Conservation (phyloP, 2,888 invertebrate species). For the Sycophila texana region DNA sequence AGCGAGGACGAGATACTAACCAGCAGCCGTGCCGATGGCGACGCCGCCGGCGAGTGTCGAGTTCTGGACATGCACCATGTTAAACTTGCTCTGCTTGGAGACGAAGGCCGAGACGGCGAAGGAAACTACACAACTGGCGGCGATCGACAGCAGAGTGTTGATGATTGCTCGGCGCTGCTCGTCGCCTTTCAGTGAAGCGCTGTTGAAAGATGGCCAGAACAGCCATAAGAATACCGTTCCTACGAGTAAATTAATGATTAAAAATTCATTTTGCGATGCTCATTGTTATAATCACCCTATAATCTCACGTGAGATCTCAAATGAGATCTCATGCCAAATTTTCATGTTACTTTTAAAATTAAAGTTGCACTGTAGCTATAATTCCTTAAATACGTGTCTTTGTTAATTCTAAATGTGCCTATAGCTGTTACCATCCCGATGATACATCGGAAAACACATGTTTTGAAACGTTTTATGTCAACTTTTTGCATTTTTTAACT, state of each 20-base stretch:
- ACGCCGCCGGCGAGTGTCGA: constrained; percentile 95
- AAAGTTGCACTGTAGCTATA: no score
- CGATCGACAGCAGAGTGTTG: constrained; percentile 94
- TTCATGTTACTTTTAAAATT: no score
- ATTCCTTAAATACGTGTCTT: no score
- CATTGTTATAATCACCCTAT: no score
- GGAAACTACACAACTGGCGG: constrained; percentile 87
- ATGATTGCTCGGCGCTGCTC: constrained; percentile 90
- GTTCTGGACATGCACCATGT: constrained; percentile 96
- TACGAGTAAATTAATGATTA: constrained; percentile 69
- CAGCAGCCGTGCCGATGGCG: constrained; percentile 89
- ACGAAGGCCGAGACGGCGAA: constrained; percentile 89
- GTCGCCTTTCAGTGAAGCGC: constrained; percentile 84
- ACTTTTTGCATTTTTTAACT: no score
- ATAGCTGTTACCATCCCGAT: no score
- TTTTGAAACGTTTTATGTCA: no score
- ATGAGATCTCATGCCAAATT: no score
- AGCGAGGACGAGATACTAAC: constrained; percentile 57
- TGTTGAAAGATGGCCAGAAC: constrained; percentile 98
- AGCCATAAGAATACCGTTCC: constrained; percentile 96
- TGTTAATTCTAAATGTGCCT: no score
- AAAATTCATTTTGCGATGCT: no score
- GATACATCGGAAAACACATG: no score
- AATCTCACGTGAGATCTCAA: no score
- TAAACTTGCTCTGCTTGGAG: constrained; percentile 85